A percentile compares a stretch with the other conserved stretches of the same genome.
Evolutionary conservation across 1,140 invertebrate species (phyloP).

Genomic region (Microplitis mediator): DNA sequence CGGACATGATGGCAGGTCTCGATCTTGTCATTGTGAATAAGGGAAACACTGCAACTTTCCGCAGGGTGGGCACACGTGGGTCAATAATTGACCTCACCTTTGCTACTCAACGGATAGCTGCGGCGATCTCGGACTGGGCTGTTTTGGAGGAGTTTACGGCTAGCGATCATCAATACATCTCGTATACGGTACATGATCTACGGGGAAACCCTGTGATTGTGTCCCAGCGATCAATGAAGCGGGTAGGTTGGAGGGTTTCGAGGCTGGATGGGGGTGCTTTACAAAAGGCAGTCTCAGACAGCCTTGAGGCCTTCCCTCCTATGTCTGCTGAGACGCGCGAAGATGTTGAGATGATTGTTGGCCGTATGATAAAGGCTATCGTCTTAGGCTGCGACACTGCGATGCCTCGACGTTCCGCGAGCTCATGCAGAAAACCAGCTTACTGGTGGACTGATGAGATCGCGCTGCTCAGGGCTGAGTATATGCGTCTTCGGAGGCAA

Average conservation of each 20-base stretch:
- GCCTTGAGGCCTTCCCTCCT: not conserved
- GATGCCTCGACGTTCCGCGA: not conserved
- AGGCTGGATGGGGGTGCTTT: slow-evolving; percentile 10
- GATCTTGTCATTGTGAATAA: not conserved
- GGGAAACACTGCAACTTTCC: slow-evolving; percentile 23
- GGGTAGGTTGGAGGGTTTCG: not conserved
- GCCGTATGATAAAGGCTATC: not conserved
- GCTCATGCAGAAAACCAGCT: slow-evolving; percentile 1
- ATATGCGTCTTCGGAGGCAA: slow-evolving; percentile 26
- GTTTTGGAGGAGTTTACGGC: not conserved
- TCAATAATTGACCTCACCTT: not conserved
- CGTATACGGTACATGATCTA: not conserved
- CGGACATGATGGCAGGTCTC: not conserved
- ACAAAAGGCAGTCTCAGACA: slow-evolving; percentile 15
- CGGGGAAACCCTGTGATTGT: not conserved
- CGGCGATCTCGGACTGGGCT: not conserved
- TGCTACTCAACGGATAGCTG: not conserved
- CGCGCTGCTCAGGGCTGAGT: slow-evolving; percentile 33
- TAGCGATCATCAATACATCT: not conserved
- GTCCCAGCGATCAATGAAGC: not conserved
- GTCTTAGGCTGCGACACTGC: not conserved
- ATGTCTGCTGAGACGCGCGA: not conserved
- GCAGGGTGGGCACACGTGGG: not conserved
- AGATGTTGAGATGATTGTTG: not conserved
- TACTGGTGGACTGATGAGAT: slow-evolving; percentile 49